Base-by-base conservation (phyloP, 1,140 invertebrate species). In the Sycophaga agraensis region DNA sequence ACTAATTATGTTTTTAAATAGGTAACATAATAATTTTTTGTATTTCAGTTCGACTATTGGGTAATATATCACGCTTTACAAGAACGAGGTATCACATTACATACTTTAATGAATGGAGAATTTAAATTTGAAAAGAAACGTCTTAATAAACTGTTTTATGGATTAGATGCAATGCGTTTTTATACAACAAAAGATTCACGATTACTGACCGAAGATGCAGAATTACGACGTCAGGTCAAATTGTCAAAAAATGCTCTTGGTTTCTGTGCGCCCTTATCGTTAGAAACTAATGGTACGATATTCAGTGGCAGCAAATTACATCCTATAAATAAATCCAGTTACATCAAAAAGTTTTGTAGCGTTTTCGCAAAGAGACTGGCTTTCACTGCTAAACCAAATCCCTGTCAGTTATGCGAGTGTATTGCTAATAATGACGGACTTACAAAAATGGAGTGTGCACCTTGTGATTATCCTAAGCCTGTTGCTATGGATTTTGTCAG, bases 201-300 rank as follows among this genome's bases (percentile, higher is more conserved):
- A 58, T 69, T 77, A 2, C 69, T 91, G 2, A 80, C 77, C 3
- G 90, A 90, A 0, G 88, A 93, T 68, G 69, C 74, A 0, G 86
- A 86, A 37, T 77, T 93, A 9, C 81, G 87, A 40, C 84, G 86
- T 42, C 87, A 91, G 74, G 85, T 93, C 1, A 87, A 85, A 56
- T 74, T 91, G 24, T 88, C 91, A 0, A 91, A 90, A 70, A 87
- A 84, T 53, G 84, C 85, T 39, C 75, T 92, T 9, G 91, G 91
- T 24, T 84, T 88, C n/a, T 97, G 93, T 72, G 85, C 86, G 0
- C 87, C 89, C 0, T 78, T 96, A 6, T 89, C 93, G 0, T 68
- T 94, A 54, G 89, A 93, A 69, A 91, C 90, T 1, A 92, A 94
- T 68, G 94, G 94, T 82, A 86, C 86, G 0, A 76, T 90, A 65